Evolutionary conservation across 2,113 vertebrate species (phyloP).

Genomic region (Mionectes macconnelli): DNA sequence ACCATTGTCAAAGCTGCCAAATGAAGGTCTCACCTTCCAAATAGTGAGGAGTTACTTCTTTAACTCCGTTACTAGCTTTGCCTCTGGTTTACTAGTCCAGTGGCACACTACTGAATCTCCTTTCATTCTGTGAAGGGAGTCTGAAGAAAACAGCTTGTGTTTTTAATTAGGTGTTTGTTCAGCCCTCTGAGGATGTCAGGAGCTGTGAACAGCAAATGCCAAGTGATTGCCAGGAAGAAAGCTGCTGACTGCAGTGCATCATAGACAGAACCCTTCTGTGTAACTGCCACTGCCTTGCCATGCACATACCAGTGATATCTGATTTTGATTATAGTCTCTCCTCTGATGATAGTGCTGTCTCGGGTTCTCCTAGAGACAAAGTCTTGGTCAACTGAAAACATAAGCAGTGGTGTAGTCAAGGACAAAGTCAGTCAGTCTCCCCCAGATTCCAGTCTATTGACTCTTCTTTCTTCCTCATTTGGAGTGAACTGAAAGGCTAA

Average conservation of each 20-base stretch:
- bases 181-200: slow-evolving; percentile 32
- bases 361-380: slow-evolving; percentile 34
- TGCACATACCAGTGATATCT: slow-evolving; percentile 46
- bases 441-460: slow-evolving; percentile 44
- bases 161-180: slow-evolving; percentile 42
- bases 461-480: slow-evolving; percentile 47
- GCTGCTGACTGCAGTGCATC: slow-evolving; percentile 32
- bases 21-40: neutral
- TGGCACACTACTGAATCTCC: neutral
- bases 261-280: slow-evolving; percentile 31
- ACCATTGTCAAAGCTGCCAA: neutral
- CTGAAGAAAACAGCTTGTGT: neutral
- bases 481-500: slow-evolving; percentile 25
- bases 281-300: slow-evolving; percentile 41
- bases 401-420: slow-evolving; percentile 54
- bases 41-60: neutral
- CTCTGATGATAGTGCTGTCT: slow-evolving; percentile 52
- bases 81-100: neutral
- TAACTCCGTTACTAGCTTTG: neutral
- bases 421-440: slow-evolving; percentile 43
- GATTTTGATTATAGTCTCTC: slow-evolving; percentile 59
- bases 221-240: slow-evolving; percentile 46
- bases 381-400: slow-evolving; percentile 55
- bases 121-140: neutral
- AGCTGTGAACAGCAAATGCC: slow-evolving; percentile 56